These are phyloP conservation scores for Drosophila lacertosa DNA, from an alignment of 1,140 invertebrate species.

Conservation along the genomic window DNA sequence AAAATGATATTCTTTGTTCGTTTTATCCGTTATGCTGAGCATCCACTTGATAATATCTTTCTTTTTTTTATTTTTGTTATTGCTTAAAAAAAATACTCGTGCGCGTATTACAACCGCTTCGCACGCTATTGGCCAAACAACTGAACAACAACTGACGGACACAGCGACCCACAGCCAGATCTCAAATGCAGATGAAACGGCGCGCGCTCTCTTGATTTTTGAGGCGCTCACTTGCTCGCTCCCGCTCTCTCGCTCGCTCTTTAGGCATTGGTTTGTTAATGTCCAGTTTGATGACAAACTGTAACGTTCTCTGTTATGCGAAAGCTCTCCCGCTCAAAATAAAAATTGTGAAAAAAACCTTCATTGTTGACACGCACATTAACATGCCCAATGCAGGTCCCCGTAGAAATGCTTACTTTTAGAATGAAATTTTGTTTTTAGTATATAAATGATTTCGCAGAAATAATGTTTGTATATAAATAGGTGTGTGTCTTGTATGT, in stretches of 20 bases:
- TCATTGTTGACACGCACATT: constrained; percentile 28
- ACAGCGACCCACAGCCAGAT: constrained; percentile 10
- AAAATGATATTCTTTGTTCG: constrained; percentile 56
- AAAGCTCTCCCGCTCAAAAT: constrained; percentile 12
- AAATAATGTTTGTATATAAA: background rate
- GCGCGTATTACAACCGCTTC: constrained; percentile 41
- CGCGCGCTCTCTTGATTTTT: background rate
- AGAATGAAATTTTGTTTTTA: constrained; percentile 5
- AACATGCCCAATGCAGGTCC: constrained; percentile 37
- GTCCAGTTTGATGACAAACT: constrained; percentile 6
- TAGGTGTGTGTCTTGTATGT: constrained; percentile 21
- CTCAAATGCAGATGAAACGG: constrained; percentile 29
- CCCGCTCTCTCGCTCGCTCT: background rate
- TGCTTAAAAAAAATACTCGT: constrained; percentile 46
- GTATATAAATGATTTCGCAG: constrained; percentile 6
- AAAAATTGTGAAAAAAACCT: background rate
- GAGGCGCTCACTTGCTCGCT: background rate
- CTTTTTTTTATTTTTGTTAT: constrained; percentile 18
- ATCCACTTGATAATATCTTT: constrained; percentile 33
- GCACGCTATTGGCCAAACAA: constrained; percentile 69
- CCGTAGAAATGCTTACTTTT: constrained; percentile 12
- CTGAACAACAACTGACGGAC: constrained; percentile 41
- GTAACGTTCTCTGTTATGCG: background rate
- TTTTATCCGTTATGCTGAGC: constrained; percentile 17
- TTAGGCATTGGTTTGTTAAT: background rate